Conservation (phyloP, 2,888 invertebrate species). For the Pyrocoelia pectoralis region DNA sequence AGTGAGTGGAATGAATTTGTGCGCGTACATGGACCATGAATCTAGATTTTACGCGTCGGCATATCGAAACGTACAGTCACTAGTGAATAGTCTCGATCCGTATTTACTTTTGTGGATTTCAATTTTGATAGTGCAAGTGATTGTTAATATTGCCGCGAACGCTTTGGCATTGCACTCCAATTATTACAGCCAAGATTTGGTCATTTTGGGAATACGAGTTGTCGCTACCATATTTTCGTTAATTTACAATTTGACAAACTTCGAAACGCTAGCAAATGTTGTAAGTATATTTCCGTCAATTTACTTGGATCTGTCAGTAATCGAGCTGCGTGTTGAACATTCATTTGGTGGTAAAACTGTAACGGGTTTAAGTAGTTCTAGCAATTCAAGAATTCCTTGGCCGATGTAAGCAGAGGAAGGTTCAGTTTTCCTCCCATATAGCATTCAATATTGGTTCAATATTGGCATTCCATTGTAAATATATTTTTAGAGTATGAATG, state of each 20-base stretch:
- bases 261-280: background rate
- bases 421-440: too few relatives aligned
- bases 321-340: too few relatives aligned
- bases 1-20: background rate
- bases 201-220: background rate
- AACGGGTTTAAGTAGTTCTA: too few relatives aligned
- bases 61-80: background rate
- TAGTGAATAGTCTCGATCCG: background rate
- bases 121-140: background rate
- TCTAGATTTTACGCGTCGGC: background rate
- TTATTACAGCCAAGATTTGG: background rate
- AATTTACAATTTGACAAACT: background rate
- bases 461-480: too few relatives aligned
- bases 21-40: background rate
- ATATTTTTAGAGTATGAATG: too few relatives aligned
- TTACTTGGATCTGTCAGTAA: too few relatives aligned
- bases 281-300: conserved; percentile 2
- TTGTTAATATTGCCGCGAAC: background rate
- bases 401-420: too few relatives aligned
- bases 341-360: too few relatives aligned
- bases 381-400: too few relatives aligned
- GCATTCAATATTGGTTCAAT: too few relatives aligned
- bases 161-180: background rate
- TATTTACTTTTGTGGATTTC: background rate
- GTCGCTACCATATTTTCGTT: background rate